Evolutionary conservation across 2,797 vertebrate genomes (phyloP), one percentile per base, ranked within the genome.

Genomic region (Rhinophrynus dorsalis): DNA sequence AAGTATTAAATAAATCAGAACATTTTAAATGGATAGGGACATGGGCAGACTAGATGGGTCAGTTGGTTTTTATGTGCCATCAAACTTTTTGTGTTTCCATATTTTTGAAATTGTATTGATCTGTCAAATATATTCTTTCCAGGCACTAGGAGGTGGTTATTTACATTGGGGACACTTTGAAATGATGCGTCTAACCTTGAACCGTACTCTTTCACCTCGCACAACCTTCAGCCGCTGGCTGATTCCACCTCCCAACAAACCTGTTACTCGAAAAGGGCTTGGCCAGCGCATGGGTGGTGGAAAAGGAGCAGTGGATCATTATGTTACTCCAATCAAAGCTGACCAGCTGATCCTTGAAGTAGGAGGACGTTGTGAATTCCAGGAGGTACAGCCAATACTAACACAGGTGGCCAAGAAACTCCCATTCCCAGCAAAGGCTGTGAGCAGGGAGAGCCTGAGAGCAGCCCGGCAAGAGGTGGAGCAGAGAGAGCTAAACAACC

Each of bases 281-380:
- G 97, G 97, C 0, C 94, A 98, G 42, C 94, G 96, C 1, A 99
- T 99, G 97, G 97, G 97, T 0, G 96, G 97, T 0, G 96, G 97
- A 10, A 99, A 98, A 58, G 97, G 97, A 3, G 94, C 92, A 65
- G 88, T 99, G 0, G 95, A 99, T 64, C 93, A 84, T 79, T 99
- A 96, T 0, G 94, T 98, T 77, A 94, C 95, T 0, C 85, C 97
- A 0, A 86, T 99, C 48, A 93, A 88, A 63, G 79, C 79, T 0
- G 95, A 96, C 0, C 77, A 90, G 4, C 80, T 99, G 1, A 74
- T 99, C 0, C 61, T 98, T 47, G 97, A 99, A 77, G 40, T 99
- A 1, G 96, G 96, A 1, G 97, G 97, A 7, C 90, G 55, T 15
- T 89, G 96, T 35, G 90, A 97, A 66, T 89, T 97, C 2, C 78